Conservation (phyloP, 2,797 vertebrate species). For the Siniperca undulata region DNA sequence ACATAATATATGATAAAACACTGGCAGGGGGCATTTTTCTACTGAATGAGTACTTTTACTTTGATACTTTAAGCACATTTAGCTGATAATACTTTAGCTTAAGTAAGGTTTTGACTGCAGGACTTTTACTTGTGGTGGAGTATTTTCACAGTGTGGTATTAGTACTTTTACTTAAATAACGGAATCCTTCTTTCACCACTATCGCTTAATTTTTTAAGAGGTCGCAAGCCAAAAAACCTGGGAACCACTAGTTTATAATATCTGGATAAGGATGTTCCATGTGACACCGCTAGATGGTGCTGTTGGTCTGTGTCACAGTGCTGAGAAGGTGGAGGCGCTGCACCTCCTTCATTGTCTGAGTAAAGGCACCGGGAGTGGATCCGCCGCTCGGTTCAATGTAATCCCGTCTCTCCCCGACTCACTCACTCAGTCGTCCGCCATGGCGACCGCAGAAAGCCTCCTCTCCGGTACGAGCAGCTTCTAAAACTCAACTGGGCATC, state of each 20-base stretch:
- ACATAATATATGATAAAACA: not conserved
- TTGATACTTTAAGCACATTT: not conserved
- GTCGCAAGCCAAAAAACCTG: no score
- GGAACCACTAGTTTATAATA: rapidly evolving
- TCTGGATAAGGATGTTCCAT: not conserved
- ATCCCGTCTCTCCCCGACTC: conserved; percentile 78
- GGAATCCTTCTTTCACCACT: not conserved
- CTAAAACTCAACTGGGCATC: conserved; percentile 60
- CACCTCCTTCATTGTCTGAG: conserved; percentile 79
- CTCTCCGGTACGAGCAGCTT: conserved; percentile 52
- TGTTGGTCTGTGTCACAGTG: conserved; percentile 13
- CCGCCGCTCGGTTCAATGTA: conserved; percentile 72
- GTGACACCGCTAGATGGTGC: conserved; percentile 69
- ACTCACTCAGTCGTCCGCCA: conserved; percentile 83
- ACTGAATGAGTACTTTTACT: not conserved
- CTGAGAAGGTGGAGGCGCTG: conserved; percentile 73
- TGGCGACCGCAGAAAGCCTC: conserved; percentile 83
- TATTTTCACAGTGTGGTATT: not conserved
- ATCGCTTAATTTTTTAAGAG: not conserved
- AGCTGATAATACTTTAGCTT: no score
- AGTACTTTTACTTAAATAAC: not conserved
- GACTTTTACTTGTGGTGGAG: not conserved
- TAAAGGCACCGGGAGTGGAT: conserved; percentile 78
- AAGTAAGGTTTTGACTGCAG: no score
- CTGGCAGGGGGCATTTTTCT: not conserved